These are phyloP conservation scores for Fringilla coelebs DNA, from an alignment of 2,797 vertebrate genomes.

Conservation along the genomic window DNA sequence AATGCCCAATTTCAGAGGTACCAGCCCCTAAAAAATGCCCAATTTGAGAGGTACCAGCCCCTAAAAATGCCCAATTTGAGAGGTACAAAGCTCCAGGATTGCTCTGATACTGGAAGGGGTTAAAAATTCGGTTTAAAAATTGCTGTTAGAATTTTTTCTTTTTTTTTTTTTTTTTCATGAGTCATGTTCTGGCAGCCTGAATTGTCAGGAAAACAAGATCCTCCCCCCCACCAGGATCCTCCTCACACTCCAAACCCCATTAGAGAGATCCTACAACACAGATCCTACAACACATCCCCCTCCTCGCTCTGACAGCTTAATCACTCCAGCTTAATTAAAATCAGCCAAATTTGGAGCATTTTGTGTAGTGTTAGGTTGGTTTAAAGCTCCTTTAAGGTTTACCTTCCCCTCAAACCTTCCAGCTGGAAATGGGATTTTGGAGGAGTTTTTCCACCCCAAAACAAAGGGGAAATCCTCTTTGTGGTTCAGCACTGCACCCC, in stretches of 20 bases:
- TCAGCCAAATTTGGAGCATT: background rate
- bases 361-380: background rate
- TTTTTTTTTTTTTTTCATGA: background rate
- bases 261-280: background rate
- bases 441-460: background rate
- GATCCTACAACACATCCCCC: background rate
- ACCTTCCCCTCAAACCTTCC: background rate
- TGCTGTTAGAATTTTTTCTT: background rate
- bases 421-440: background rate
- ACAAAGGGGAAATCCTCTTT: fast-evolving
- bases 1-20: too few relatives aligned
- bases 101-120: background rate
- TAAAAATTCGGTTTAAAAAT: background rate
- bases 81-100: background rate
- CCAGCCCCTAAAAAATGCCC: background rate
- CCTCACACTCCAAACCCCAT: background rate
- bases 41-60: too few relatives aligned
- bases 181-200: background rate
- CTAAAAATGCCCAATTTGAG: background rate
- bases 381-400: background rate
- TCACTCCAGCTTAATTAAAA: background rate
- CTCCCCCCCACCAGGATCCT: background rate
- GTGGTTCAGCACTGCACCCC: background rate
- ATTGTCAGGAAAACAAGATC: background rate
- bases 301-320: background rate